These are phyloP conservation scores for Anagyrus pseudococci DNA, from an alignment of 2,888 invertebrate genomes.

Conservation along the genomic window DNA sequence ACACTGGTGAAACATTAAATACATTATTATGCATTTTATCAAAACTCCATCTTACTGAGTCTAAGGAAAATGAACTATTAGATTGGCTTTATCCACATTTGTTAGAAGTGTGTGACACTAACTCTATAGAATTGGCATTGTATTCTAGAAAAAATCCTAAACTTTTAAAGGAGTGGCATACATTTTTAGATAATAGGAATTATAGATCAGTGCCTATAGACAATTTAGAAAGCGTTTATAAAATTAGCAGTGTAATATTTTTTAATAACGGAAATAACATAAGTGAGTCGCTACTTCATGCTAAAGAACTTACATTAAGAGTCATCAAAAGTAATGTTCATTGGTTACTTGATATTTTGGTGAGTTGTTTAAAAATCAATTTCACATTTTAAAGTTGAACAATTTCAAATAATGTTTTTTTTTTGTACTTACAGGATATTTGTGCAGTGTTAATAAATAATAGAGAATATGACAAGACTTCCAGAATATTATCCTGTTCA, in stretches of 20 bases:
- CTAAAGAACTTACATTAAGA: conserved; percentile 50
- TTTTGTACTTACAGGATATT: conserved; percentile 45
- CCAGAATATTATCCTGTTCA: conserved; percentile 44
- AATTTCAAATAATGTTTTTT: conserved; percentile 12
- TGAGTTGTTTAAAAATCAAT: conserved; percentile 38
- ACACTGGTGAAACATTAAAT: conserved; percentile 39
- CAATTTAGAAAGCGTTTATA: conserved; percentile 41
- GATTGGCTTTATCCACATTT: conserved; percentile 49
- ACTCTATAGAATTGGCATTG: conserved; percentile 49
- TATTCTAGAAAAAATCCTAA: conserved; percentile 50
- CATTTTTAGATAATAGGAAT: conserved; percentile 45
- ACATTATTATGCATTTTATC: conserved; percentile 51
- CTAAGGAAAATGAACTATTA: conserved; percentile 45
- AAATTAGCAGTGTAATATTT: conserved; percentile 47
- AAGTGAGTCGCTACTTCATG: conserved; percentile 39
- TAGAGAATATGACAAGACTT: conserved; percentile 43
- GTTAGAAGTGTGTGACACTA: conserved; percentile 41
- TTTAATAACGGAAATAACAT: conserved; percentile 32
- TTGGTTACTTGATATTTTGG: conserved; percentile 56
- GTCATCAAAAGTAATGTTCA: conserved; percentile 46
- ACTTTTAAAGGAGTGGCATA: conserved; percentile 50
- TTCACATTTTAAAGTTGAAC: conserved; percentile 14
- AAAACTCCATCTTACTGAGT: conserved; percentile 47
- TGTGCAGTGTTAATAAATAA: conserved; percentile 47
- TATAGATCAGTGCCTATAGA: conserved; percentile 39